A percentile compares a stretch with the other conserved stretches of the same genome.
phyloP scores from a whole-genome alignment of 1,140 invertebrate genomes.

The Ceratoteleas bidentatus region DNA sequence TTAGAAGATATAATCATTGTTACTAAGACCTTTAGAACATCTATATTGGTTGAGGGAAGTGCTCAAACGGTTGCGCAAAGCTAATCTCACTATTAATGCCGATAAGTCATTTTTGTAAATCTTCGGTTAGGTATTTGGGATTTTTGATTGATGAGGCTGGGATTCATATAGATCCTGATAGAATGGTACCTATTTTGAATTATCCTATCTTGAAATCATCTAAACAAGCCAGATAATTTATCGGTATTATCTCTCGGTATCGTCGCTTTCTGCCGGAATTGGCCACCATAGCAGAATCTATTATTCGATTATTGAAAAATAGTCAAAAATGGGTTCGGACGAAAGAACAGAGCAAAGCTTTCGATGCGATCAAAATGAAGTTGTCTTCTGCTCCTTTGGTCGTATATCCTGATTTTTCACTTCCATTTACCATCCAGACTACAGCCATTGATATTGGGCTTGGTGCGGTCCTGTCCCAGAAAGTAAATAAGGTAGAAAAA shows the following conservation, averaged over 20 bases:
- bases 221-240: conserved; percentile 45
- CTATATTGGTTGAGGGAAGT: conserved; percentile 19
- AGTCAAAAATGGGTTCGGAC: conserved; percentile 11
- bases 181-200: conserved; percentile 17
- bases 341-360: neutral
- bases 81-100: conserved; percentile 17
- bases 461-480: conserved; percentile 2
- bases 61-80: neutral
- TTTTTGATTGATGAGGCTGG: conserved; percentile 14
- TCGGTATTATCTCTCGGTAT: conserved; percentile 73
- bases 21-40: conserved; percentile 60
- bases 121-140: conserved; percentile 30
- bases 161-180: conserved; percentile 21
- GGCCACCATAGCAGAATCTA: conserved; percentile 17
- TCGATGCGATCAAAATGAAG: neutral
- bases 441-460: conserved; percentile 1
- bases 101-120: conserved; percentile 2
- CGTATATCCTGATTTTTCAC: neutral
- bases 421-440: neutral
- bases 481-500: conserved; percentile 12
- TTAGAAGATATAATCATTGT: conserved; percentile 68
- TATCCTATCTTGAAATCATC: conserved; percentile 46
- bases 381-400: neutral
- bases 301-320: conserved; percentile 1
- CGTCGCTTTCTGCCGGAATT: conserved; percentile 73